Base-by-base conservation (phyloP, 2,888 invertebrate species). In the Crocallis elinguaria region DNA sequence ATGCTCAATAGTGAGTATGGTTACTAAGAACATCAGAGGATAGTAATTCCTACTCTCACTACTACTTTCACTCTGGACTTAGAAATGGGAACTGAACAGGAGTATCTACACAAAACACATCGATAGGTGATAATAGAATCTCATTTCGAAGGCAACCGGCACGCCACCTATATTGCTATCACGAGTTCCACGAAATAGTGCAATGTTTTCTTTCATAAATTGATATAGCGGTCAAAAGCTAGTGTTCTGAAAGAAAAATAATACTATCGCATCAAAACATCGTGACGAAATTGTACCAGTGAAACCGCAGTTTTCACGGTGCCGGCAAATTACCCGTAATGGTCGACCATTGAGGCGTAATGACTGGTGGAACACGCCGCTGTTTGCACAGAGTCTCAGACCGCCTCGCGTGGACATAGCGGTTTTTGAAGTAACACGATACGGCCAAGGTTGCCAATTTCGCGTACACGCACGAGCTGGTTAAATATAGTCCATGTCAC, bases 371-470 rank as follows among this genome's bases (percentile, higher is more conserved):
- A 27, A 41, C 51, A 49, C 48, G 55, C 44, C 42, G 42, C 17
- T 57, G 33, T 38, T 42, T 51, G 48, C 33, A 38, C 23, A 42
- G 46, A 41, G 13, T 8, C 12, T 16, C 30, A 17, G 42, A 49
- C 43, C 45, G 37, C 46, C 42, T 38, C 42, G 41, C 36, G 17
- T 41, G 35, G 32, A 49, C 23, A 23, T 49, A 49, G 49, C 54
- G 39, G 54, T 49, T 29, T 41, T 16, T 12, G 39, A 27, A 51
- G 44, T 48, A 54, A 60, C 45, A 21, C 32, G 50, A 60, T 53
- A 60, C 25, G 32, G 17, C 48, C 55, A 60, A 64, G 57, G 64
- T 53, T 64, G 64, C 55, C 62, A 59, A 62, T 64, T 64, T 57
- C 11, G 25, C 50, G 41, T 30, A 33, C 59, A 63, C 61, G 55